A percentile compares a stretch with the other conserved stretches of the same genome.
Evolutionary conservation across 2,797 vertebrate species (phyloP).

Genomic region (Chelon labrosus): DNA sequence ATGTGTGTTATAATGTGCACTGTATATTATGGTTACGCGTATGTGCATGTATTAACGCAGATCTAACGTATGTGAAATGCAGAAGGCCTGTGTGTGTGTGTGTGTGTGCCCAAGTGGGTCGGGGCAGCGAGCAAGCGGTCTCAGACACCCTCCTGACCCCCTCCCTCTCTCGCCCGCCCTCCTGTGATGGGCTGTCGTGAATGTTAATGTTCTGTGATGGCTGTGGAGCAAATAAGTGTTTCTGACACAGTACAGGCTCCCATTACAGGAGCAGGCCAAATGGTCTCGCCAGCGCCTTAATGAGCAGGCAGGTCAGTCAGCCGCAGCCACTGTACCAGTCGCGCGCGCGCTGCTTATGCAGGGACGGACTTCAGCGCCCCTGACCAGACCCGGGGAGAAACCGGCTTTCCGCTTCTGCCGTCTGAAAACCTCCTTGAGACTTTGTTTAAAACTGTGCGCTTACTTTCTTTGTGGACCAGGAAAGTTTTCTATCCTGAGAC

Average conservation of each 20-base stretch:
- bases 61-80: conserved; percentile 26
- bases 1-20: conserved; percentile 7
- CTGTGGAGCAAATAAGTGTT: conserved; percentile 91
- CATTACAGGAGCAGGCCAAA: conserved; percentile 86
- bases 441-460: background rate
- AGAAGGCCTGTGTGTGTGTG: conserved; percentile 2
- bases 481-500: background rate
- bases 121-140: conserved; percentile 63
- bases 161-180: conserved; percentile 55
- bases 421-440: conserved; percentile 20
- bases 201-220: conserved; percentile 93
- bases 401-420: background rate
- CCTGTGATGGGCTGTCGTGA: conserved; percentile 88
- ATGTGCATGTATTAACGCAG: conserved; percentile 18
- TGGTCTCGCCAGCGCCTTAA: conserved; percentile 86
- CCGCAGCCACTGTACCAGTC: conserved; percentile 82
- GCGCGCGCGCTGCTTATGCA: conserved; percentile 78
- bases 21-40: conserved; percentile 24
- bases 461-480: background rate
- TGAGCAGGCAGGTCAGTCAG: conserved; percentile 89
- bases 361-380: conserved; percentile 51
- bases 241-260: conserved; percentile 90
- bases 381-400: conserved; percentile 35
- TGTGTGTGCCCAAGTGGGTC: conserved; percentile 24
- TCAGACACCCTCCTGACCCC: conserved; percentile 64